Evolutionary conservation across 1,140 invertebrate species (phyloP), one percentile per base, ranked within the genome.

Genomic region (Cotesia typhae): DNA sequence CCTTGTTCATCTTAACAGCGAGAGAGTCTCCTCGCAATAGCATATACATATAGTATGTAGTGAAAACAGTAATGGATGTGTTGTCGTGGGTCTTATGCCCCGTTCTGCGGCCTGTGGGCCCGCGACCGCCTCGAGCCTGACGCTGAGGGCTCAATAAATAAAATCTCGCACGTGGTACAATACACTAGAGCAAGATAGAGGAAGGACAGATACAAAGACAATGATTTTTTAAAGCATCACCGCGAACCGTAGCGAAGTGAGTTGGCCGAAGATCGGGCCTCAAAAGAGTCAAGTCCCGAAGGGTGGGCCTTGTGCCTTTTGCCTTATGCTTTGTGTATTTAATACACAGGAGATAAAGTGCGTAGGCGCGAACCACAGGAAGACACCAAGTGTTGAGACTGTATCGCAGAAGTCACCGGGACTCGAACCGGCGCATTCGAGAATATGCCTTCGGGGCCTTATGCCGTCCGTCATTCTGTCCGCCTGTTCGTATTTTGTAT

Each of bases 381-480:
- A 47, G 41, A 47, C 41, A 47, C 41, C 41, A 47, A 80, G 77
- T 77, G 80, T 70, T 72, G 78, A 78, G 78, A 64, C 77, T 79
- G 78, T 82, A 82, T 84, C 82, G 80, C 81, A 78, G 79, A 79
- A 82, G 82, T 84, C 82, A 83, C 82, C 81, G 41, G 41, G 6
- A 79, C 79, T 81, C 65, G 53, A 36, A 57, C 28, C 57, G 52
- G 41, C 41, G 41, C 41, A 47, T 47, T 47, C 41, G 6, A 6
- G 41, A 78, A 81, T 81, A 81, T 81, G 79, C 80, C 82, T 47
- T 82, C 76, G 72, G 76, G 79, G 82, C 82, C 75, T 84, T 77
- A 79, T 74, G 80, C 79, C 83, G 83, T 85, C 77, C 80, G 82
- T 85, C 82, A 85, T 85, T 78, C 82, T 85, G 82, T 83, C 83